Evolutionary conservation across 2,888 invertebrate species (phyloP).

Genomic region (Gari tellinella): DNA sequence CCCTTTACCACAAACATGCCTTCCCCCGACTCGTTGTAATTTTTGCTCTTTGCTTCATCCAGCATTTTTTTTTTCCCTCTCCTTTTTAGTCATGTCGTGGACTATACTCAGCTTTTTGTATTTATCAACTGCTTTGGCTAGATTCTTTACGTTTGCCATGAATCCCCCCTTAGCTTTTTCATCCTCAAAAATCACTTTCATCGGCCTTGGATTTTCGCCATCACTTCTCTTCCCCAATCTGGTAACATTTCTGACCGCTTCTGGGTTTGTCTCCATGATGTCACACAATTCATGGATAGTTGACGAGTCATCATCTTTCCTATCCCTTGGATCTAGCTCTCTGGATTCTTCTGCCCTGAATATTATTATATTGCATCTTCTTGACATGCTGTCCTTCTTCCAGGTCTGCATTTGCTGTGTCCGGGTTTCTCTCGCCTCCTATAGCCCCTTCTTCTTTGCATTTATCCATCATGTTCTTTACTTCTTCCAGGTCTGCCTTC

Average conservation of each 20-base stretch:
- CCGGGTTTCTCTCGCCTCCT: no score
- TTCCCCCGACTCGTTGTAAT: not conserved
- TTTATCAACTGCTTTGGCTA: not conserved
- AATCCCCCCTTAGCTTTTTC: not conserved
- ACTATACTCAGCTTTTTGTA: slow-evolving; percentile 1
- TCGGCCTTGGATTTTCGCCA: not conserved
- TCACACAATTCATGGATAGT: not conserved
- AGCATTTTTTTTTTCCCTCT: not conserved
- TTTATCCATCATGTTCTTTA: no score
- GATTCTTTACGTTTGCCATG: slow-evolving; percentile 2
- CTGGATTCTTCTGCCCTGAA: not conserved
- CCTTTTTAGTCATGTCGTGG: slow-evolving; percentile 5
- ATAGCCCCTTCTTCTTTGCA: no score
- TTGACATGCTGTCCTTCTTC: slow-evolving; percentile 9
- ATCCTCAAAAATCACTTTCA: slow-evolving; percentile 1
- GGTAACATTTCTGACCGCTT: not conserved
- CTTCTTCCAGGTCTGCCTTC: not conserved
- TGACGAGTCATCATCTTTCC: not conserved
- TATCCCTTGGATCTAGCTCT: not conserved
- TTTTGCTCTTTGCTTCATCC: slow-evolving; percentile 3
- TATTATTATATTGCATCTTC: not conserved
- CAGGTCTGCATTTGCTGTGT: no score
- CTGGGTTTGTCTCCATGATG: not conserved
- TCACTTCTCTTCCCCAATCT: not conserved
- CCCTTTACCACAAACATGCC: not conserved